Conservation (phyloP, 2,113 vertebrate genomes). For the Cricetomys ansorgei region DNA sequence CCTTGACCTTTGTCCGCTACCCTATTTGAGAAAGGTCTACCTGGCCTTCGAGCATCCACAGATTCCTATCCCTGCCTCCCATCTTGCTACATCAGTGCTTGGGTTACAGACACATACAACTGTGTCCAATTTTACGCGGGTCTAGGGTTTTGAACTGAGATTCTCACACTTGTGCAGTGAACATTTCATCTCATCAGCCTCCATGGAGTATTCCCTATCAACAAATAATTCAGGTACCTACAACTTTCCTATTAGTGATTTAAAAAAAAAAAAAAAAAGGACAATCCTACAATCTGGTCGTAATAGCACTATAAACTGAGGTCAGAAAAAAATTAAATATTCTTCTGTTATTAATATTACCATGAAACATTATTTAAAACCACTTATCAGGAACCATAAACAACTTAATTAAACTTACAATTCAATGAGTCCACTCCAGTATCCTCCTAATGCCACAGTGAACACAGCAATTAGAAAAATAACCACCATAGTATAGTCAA, state of each 20-base stretch:
- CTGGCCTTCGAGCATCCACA: background rate
- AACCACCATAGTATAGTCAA: conserved; percentile 93
- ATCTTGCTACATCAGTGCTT: background rate
- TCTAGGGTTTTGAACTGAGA: background rate
- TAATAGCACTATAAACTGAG: background rate
- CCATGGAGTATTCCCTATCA: background rate
- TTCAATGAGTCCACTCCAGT: conserved; percentile 95
- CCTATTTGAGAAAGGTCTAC: background rate
- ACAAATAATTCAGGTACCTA: background rate
- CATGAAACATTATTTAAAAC: conserved; percentile 21
- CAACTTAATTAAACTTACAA: conserved; percentile 85
- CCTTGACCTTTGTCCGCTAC: too few species aligned
- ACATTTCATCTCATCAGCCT: background rate
- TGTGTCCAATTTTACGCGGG: background rate
- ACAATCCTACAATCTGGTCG: background rate
- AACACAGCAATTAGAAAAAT: conserved; percentile 94
- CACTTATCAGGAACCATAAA: conserved; percentile 4
- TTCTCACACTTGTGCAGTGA: background rate
- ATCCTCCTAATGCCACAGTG: conserved; percentile 94
- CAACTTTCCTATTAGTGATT: background rate
- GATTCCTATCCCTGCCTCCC: background rate
- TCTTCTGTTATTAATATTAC: conserved; percentile 31
- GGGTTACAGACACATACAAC: background rate
- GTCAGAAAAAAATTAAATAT: background rate
- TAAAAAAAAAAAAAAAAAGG: background rate